phyloP scores from a whole-genome alignment of 2,797 vertebrate genomes.

The Pangasius macronema region DNA sequence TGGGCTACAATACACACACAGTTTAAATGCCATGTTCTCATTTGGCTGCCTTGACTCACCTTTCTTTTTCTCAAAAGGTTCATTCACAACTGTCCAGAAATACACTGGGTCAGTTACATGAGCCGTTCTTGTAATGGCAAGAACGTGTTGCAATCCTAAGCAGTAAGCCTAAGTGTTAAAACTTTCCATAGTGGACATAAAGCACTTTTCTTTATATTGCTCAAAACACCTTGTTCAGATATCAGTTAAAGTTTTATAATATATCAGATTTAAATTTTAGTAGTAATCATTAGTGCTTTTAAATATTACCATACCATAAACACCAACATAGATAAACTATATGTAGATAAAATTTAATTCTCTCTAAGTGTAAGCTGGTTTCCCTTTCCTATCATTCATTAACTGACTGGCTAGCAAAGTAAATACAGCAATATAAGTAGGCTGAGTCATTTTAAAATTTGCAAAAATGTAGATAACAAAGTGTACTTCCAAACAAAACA shows the following conservation, averaged over 20 bases:
- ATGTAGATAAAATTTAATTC: not conserved
- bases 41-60: constrained; percentile 14
- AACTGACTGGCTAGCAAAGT: not conserved
- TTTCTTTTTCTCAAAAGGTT: constrained; percentile 15
- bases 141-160: not conserved
- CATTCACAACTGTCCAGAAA: not conserved
- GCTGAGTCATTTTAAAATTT: not conserved
- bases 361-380: not conserved
- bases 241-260: not conserved
- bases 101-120: constrained; percentile 4
- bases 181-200: not conserved
- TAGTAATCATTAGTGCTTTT: not conserved
- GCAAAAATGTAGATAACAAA: not conserved
- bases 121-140: not conserved
- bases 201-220: not conserved
- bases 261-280: not conserved
- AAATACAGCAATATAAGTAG: not conserved
- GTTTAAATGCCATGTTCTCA: not conserved
- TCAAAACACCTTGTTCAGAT: not conserved
- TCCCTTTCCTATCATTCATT: not conserved
- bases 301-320: not conserved
- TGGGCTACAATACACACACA: not conserved
- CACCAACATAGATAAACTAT: not conserved
- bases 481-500: not conserved
- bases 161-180: not conserved